Percentiles rank a stretch among this genome's conserved stretches.
These are phyloP conservation scores for Elaphurus davidianus DNA, from an alignment of 2,113 vertebrate species.

Conservation along the genomic window DNA sequence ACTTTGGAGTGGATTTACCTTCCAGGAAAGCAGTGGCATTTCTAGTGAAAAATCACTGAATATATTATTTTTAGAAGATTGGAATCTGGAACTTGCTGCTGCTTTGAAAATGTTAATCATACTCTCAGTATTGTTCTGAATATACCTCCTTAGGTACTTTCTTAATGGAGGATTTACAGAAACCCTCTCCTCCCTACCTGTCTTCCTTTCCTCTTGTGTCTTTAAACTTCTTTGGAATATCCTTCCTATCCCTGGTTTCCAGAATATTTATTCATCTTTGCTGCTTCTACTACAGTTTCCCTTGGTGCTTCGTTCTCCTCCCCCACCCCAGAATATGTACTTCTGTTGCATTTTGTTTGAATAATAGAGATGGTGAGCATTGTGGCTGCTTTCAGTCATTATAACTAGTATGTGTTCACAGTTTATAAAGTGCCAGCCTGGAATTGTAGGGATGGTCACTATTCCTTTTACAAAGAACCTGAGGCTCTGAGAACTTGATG, in stretches of 20 bases:
- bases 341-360: neutral
- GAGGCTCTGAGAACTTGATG: neutral
- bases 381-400: neutral
- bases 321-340: rapidly evolving
- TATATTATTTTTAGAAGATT: neutral
- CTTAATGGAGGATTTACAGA: neutral
- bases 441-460: neutral
- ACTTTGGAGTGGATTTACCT: neutral
- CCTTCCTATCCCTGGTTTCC: neutral
- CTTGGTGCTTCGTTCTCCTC: neutral
- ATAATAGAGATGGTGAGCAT: neutral
- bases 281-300: neutral
- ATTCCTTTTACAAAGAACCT: neutral
- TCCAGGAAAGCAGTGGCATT: neutral
- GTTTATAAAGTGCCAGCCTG: neutral
- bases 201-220: neutral
- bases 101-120: neutral
- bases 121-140: neutral
- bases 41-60: neutral
- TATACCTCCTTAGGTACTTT: neutral
- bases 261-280: neutral
- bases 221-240: neutral
- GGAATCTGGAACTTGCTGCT: neutral
- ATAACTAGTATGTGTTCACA: neutral
- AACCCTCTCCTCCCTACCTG: neutral